phyloP scores from a whole-genome alignment of 2,113 vertebrate genomes.

The Leucopternis melanops region DNA sequence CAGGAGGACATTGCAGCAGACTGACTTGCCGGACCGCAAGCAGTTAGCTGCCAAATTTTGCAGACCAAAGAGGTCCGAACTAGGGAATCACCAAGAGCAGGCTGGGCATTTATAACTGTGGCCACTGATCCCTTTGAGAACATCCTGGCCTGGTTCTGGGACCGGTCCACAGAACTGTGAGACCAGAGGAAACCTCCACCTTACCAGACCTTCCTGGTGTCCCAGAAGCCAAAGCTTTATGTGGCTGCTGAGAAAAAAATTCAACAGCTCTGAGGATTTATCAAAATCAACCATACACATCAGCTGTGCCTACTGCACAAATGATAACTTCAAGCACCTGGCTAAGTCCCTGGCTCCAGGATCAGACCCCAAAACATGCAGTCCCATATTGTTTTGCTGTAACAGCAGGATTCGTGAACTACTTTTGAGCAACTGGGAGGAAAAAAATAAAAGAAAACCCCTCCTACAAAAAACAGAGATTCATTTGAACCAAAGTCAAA shows the following conservation, averaged over 20 bases:
- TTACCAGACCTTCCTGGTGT: background rate
- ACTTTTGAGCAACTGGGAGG: background rate
- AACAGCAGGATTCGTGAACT: background rate
- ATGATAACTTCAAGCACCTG: background rate
- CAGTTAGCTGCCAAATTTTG: background rate
- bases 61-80: background rate
- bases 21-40: rapidly evolving
- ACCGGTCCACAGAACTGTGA: background rate
- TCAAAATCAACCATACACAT: background rate
- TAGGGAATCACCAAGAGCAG: background rate
- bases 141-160: background rate
- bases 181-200: rapidly evolving
- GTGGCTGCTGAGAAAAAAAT: background rate
- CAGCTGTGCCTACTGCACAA: background rate
- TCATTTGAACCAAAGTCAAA: slow-evolving; percentile 33
- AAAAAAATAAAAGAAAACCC: background rate
- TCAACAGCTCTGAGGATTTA: background rate
- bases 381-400: background rate
- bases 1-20: background rate
- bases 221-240: background rate
- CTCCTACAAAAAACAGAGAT: background rate
- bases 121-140: background rate
- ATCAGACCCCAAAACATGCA: background rate
- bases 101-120: background rate
- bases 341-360: background rate